A percentile compares a stretch with the other conserved stretches of the same genome.
These are phyloP conservation scores for Haliclona indistincta DNA, from an alignment of 37 sponge, comb jelly and placozoan genomes.

Conservation along the genomic window DNA sequence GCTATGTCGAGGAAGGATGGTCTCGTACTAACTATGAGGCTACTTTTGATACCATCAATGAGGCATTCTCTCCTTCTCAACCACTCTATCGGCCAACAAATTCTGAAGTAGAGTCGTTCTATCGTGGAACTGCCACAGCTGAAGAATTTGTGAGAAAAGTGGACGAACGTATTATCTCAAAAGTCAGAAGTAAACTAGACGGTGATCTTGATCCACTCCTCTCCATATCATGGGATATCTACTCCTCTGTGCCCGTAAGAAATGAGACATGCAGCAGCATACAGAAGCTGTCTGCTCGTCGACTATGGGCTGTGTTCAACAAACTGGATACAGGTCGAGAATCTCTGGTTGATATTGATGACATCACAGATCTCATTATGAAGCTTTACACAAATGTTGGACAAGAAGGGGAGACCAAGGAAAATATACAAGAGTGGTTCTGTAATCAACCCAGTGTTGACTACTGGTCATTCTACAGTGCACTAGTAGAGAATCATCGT, in stretches of 20 bases:
- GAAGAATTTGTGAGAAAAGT: conserved; percentile 9
- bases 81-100: not conserved
- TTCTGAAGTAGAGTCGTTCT: conserved; percentile 50
- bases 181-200: not conserved
- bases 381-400: conserved; percentile 32
- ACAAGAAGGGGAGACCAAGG: conserved; percentile 3
- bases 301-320: conserved; percentile 59
- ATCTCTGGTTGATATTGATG: conserved; percentile 31
- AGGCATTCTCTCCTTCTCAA: not conserved
- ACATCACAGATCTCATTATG: conserved; percentile 32
- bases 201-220: conserved; percentile 7
- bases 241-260: not conserved
- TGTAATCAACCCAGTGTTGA: conserved; percentile 19
- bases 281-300: not conserved
- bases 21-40: conserved; percentile 26
- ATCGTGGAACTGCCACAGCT: conserved; percentile 3
- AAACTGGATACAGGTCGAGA: conserved; percentile 37
- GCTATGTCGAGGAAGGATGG: conserved; percentile 11
- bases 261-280: not conserved
- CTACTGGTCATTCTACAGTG: conserved; percentile 38
- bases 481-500: conserved; percentile 16
- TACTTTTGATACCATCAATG: conserved; percentile 12
- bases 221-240: conserved; percentile 35
- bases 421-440: conserved; percentile 51
- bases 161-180: conserved; percentile 11